Percentiles rank a stretch among this genome's conserved stretches.
Evolutionary conservation across 2,888 invertebrate species (phyloP).

Genomic region (Thymelicus sylvestris): DNA sequence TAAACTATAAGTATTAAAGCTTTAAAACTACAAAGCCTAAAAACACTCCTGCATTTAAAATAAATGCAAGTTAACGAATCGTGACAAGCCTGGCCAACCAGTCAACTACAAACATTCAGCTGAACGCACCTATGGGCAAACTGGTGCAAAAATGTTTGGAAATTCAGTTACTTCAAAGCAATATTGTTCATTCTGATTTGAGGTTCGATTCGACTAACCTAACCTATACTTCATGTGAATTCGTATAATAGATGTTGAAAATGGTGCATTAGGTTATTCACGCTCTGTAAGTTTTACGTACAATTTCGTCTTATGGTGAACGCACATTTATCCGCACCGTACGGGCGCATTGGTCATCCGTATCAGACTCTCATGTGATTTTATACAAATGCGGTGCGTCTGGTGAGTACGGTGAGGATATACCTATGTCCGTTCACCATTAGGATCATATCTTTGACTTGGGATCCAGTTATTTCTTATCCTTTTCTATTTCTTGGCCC

Average conservation of each 20-base stretch:
- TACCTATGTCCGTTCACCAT: no score
- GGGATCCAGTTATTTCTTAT: no score
- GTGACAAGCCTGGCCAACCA: conserved; percentile 14
- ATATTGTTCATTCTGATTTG: conserved; percentile 5
- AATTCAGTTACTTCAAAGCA: background rate
- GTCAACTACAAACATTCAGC: conserved; percentile 2
- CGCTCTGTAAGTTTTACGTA: background rate
- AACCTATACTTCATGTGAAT: background rate
- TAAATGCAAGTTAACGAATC: conserved; percentile 24
- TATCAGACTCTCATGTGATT: no score
- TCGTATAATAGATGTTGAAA: background rate
- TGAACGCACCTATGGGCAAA: conserved; percentile 13
- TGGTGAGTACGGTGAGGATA: no score
- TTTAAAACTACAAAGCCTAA: conserved; percentile 5
- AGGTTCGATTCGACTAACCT: background rate
- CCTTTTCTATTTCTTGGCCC: no score
- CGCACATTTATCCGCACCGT: no score
- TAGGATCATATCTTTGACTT: no score
- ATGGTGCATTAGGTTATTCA: background rate
- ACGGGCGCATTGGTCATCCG: no score
- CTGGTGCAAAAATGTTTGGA: conserved; percentile 3
- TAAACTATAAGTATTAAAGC: background rate
- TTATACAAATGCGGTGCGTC: no score
- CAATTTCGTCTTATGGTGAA: no score
- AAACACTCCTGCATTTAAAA: conserved; percentile 16